phyloP scores from a whole-genome alignment of 2,113 vertebrate species.

The Paralichthys olivaceus region DNA sequence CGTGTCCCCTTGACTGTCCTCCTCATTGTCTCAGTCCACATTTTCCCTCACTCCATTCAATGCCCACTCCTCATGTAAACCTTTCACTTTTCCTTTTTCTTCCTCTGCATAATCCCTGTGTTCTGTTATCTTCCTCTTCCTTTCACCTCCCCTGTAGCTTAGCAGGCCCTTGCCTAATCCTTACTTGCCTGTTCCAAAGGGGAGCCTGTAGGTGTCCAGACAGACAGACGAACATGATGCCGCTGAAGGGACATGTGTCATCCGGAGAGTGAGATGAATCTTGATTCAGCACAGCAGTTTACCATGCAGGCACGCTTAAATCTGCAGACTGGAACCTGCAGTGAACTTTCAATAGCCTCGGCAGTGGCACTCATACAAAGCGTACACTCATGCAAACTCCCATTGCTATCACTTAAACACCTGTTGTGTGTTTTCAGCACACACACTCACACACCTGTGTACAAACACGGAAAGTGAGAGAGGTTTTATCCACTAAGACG shows the following conservation, averaged over 20 bases:
- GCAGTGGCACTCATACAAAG: neutral
- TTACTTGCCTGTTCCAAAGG: conserved; percentile 28
- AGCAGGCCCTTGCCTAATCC: conserved; percentile 27
- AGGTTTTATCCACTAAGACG: neutral
- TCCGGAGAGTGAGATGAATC: neutral
- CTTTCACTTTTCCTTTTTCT: neutral
- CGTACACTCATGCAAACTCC: neutral
- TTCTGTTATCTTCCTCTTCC: too few species aligned
- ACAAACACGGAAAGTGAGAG: neutral
- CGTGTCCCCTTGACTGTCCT: conserved; percentile 6
- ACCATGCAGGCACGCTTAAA: too few species aligned
- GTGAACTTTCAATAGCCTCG: too few species aligned
- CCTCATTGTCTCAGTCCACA: neutral
- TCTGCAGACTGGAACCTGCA: too few species aligned
- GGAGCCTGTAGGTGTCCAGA: neutral
- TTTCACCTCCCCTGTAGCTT: neutral
- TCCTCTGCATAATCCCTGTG: neutral
- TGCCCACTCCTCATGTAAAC: too few species aligned
- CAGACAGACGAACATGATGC: conserved; percentile 9
- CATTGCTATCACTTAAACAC: conserved; percentile 1
- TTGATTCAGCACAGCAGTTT: neutral
- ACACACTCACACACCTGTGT: too few species aligned
- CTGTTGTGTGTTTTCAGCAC: conserved; percentile 2
- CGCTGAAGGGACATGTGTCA: too few species aligned
- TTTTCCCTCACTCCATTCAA: neutral